Percentiles rank a stretch among this genome's conserved stretches.
phyloP scores from a whole-genome alignment of 2,888 invertebrate genomes.

The Pachydiplax longipennis region DNA sequence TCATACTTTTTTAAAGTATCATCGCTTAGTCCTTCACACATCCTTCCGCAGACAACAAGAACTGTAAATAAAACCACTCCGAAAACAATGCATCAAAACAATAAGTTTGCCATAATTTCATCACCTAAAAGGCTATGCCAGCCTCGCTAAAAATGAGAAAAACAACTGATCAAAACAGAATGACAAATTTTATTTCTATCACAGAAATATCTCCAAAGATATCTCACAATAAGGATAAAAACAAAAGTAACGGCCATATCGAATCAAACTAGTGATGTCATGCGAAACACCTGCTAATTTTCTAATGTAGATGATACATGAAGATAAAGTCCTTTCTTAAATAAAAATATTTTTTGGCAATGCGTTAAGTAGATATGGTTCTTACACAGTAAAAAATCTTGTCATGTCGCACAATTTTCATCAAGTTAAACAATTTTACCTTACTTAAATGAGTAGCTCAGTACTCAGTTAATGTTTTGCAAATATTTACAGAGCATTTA shows the following conservation, averaged over 20 bases:
- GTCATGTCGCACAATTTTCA: constrained; percentile 9
- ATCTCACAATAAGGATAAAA: not conserved
- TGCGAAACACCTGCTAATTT: not conserved
- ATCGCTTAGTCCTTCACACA: too few species aligned
- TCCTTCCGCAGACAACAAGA: not conserved
- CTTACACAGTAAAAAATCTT: constrained; percentile 41
- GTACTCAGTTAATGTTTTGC: constrained; percentile 28
- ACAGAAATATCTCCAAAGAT: not conserved
- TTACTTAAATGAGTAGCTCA: not conserved
- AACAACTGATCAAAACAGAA: constrained; percentile 5
- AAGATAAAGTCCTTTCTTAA: not conserved
- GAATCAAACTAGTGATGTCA: not conserved
- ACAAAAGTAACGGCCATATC: not conserved
- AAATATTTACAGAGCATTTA: constrained; percentile 19
- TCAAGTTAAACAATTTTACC: constrained; percentile 24
- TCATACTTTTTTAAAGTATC: not conserved
- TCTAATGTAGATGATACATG: not conserved
- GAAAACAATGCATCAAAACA: constrained; percentile 9
- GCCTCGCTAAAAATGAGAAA: not conserved
- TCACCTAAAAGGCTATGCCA: constrained; percentile 1
- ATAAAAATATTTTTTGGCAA: constrained; percentile 20
- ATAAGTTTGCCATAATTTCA: not conserved
- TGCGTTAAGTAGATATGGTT: constrained; percentile 25
- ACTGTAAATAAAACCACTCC: not conserved
- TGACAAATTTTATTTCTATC: not conserved